Base-by-base conservation (phyloP, 2,888 invertebrate species). In the Trichacis sp. region DNA sequence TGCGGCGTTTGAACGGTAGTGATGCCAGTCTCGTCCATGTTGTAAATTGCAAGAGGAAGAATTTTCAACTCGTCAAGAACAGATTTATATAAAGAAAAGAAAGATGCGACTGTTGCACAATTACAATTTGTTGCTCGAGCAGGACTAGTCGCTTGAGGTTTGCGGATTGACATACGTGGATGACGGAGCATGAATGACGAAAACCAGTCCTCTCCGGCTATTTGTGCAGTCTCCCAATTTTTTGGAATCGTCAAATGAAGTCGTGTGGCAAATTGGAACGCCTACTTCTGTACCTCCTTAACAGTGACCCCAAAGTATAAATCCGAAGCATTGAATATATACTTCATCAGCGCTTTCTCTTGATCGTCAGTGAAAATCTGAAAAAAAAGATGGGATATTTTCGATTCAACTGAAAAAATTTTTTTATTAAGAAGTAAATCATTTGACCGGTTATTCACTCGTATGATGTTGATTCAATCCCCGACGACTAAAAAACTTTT, bases 1-100 rank as follows among this genome's bases (percentile, higher is more conserved):
- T n/a, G n/a, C n/a, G 83, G 80, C 57, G 74, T 81, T 57, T 83
- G 80, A 3, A 85, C 83, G 1, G 82, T 18, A 11, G 45, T 45
- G 9, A 45, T 19, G 11, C 45, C 45, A 1, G 45, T 18, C 20
- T 45, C 45, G 18, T 45, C 45, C 45, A 45, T 45, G 14, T 48
- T 15, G 4, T 8, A 12, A 15, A 78, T 72, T 12, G 64, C 51
- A 6, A 33, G 18, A n/a, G 68, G 51, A 19, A 20, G 17, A 69
- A 71, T 66, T 33, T 67, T 70, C 57, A 53, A 64, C 48, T 58
- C 53, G 9, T 64, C n/a, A 1, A 38, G 19, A 6, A 50, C 6
- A 72, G 73, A 47, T 38, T 55, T 49, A 17, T 6, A 12, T 11
- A 36, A 3, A 11, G 36, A 18, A 36, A 77, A 57, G 57, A 79